Evolutionary conservation across 53 echinoderm and acorn worm species (phyloP).

Genomic region (Holothuria scabra): DNA sequence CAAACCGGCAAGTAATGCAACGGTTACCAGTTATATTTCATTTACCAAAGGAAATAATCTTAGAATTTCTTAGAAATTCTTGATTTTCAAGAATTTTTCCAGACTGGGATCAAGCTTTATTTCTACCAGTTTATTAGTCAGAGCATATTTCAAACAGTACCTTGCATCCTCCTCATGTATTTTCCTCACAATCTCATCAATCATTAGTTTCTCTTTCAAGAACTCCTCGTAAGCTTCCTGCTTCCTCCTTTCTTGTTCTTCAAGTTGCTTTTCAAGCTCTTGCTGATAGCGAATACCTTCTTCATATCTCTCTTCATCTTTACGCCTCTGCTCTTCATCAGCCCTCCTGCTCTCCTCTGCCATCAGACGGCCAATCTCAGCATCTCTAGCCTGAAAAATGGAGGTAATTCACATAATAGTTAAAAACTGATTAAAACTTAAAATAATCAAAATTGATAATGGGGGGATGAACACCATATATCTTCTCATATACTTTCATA

Average conservation of each 20-base stretch:
- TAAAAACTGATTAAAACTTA: too few relatives aligned
- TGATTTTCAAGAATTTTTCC: too few relatives aligned
- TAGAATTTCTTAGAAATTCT: too few relatives aligned
- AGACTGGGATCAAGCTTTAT: too few relatives aligned
- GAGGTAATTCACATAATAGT: too few relatives aligned
- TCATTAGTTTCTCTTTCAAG: slow-evolving; percentile 99
- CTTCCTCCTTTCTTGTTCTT: slow-evolving; percentile 82
- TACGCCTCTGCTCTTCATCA: slow-evolving; percentile 73
- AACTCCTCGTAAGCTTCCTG: slow-evolving; percentile 96
- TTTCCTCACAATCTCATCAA: slow-evolving; percentile 97
- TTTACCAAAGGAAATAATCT: too few relatives aligned
- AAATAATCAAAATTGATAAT: too few relatives aligned
- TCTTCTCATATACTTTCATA: too few relatives aligned
- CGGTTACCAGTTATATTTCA: too few relatives aligned
- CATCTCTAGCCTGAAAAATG: slow-evolving; percentile 76
- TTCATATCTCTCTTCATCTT: slow-evolving; percentile 74
- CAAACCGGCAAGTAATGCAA: too few relatives aligned
- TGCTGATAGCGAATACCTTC: slow-evolving; percentile 94
- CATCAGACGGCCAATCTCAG: slow-evolving; percentile 88
- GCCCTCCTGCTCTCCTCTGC: slow-evolving; percentile 84
- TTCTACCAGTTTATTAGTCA: too few relatives aligned
- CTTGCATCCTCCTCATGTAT: slow-evolving; percentile 97
- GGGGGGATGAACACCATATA: too few relatives aligned
- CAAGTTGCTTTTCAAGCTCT: slow-evolving; percentile 96
- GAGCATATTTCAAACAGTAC: slow-evolving; percentile 21